Evolutionary conservation across 2,888 invertebrate species (phyloP), one percentile per base, ranked within the genome.

Genomic region (Helicoverpa assulta): DNA sequence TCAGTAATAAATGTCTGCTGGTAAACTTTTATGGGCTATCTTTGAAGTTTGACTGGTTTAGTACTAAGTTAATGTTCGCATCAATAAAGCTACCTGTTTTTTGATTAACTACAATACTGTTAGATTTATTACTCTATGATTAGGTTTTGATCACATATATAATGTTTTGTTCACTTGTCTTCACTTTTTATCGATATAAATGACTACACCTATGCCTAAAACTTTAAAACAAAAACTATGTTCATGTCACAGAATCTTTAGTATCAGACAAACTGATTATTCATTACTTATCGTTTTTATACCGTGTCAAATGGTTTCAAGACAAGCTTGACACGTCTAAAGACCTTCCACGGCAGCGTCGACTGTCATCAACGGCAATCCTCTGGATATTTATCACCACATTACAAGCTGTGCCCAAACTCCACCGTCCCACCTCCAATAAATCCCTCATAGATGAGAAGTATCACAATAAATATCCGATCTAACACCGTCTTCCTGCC

Each of bases 401-500:
- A 83, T 83, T 76, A 83, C 74, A 74, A 71, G 73, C 60, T 73
- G 72, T 80, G 71, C 64, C 58, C 73, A 74, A 76, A 67, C 72
- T 73, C 69, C 33, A 70, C 53, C 54, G 67, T 72, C 85, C 81
- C 85, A 85, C 84, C 83, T 83, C 85, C 89, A 82, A 93, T 94
- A 93, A 93, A 94, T 94, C 89, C 88, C 90, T 92, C 93, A 92
- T 90, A 91, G 91, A 92, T 88, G 91, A 90, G 87, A 85, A 89
- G 91, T 90, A 90, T 89, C 91, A 93, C 91, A 92, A 94, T 93
- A 94, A 92, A 94, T 94, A 94, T 93, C 90, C 90, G 89, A 94
- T 93, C 92, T 91, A 92, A 94, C 93, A 91, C 91, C 92, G 92
- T 92, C 93, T 94, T 94, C 93, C 94, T 92, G 92, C 93, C 93